These are phyloP conservation scores for Odontamblyopus rebecca DNA, from an alignment of 2,797 vertebrate genomes.

Conservation along the genomic window DNA sequence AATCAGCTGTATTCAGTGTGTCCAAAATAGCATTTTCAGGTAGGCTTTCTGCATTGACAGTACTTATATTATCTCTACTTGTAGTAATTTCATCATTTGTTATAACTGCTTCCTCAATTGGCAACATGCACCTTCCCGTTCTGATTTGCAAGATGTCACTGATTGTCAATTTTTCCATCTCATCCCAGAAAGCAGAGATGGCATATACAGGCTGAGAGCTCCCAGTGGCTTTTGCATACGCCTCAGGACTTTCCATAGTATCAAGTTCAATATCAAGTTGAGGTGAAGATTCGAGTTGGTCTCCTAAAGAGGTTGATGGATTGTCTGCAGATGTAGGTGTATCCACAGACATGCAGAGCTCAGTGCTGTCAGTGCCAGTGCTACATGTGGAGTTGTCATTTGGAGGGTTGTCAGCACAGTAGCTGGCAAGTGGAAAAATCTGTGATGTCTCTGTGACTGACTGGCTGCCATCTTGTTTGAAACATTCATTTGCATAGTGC, in stretches of 20 bases:
- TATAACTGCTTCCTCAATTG: constrained; percentile 8
- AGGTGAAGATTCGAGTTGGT: constrained; percentile 8
- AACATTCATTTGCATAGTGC: constrained; percentile 12
- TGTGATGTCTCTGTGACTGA: constrained; percentile 2
- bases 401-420: constrained; percentile 32
- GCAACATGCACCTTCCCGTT: constrained; percentile 31
- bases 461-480: constrained; percentile 3
- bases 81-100: constrained; percentile 9
- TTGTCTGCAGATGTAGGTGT: constrained; percentile 4
- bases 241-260: constrained; percentile 49
- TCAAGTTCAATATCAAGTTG: constrained; percentile 7
- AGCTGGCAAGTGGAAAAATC: constrained; percentile 30
- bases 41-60: neutral
- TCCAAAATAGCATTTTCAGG: constrained; percentile 50
- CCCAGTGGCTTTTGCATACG: constrained; percentile 40
- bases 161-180: constrained; percentile 83
- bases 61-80: constrained; percentile 9
- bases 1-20: constrained; percentile 66
- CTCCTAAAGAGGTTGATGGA: constrained; percentile 27
- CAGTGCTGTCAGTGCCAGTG: constrained; percentile 17
- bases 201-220: constrained; percentile 64
- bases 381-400: constrained; percentile 23
- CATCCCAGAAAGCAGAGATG: constrained; percentile 81
- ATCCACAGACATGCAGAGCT: constrained; percentile 6
- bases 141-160: constrained; percentile 79